Evolutionary conservation across 2,888 invertebrate species (phyloP).

Genomic region (Eupithecia dodoneata): DNA sequence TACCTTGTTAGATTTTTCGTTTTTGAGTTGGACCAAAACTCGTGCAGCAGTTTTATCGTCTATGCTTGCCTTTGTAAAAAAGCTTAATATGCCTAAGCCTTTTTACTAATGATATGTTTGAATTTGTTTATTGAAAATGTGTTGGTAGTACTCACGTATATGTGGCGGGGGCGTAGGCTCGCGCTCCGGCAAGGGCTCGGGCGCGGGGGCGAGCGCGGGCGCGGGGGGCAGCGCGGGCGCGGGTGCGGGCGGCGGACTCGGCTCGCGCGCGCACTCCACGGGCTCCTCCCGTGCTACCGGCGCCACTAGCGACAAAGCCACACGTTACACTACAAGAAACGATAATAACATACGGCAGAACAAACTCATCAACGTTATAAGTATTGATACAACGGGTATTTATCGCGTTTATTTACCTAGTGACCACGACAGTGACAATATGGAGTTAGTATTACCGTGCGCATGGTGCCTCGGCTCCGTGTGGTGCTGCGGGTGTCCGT

Average conservation of each 20-base stretch:
- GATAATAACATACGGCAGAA: constrained; percentile 29
- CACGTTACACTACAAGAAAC: not conserved
- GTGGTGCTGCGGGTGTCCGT: constrained; percentile 52
- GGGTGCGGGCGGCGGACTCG: constrained; percentile 45
- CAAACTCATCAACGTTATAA: too few species aligned
- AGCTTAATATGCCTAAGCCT: too few species aligned
- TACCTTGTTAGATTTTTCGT: too few species aligned
- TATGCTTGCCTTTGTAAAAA: too few species aligned
- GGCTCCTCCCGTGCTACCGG: constrained; percentile 50
- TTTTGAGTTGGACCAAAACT: too few species aligned
- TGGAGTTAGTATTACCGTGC: constrained; percentile 53
- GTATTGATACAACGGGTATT: too few species aligned
- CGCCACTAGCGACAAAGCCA: not conserved
- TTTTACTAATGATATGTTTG: too few species aligned
- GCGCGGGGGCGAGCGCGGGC: constrained; percentile 44
- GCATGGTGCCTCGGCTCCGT: constrained; percentile 53
- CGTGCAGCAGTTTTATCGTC: too few species aligned
- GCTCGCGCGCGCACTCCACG: constrained; percentile 45
- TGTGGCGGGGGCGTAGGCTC: constrained; percentile 61
- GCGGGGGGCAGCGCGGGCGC: constrained; percentile 51
- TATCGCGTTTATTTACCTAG: too few species aligned
- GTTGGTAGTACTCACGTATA: constrained; percentile 32
- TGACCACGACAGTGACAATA: not conserved
- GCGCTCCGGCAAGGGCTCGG: constrained; percentile 53
- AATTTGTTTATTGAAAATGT: not conserved